Evolutionary conservation across 1,140 invertebrate species (phyloP), one percentile per base, ranked within the genome.

Genomic region (Drosophila ambigua): DNA sequence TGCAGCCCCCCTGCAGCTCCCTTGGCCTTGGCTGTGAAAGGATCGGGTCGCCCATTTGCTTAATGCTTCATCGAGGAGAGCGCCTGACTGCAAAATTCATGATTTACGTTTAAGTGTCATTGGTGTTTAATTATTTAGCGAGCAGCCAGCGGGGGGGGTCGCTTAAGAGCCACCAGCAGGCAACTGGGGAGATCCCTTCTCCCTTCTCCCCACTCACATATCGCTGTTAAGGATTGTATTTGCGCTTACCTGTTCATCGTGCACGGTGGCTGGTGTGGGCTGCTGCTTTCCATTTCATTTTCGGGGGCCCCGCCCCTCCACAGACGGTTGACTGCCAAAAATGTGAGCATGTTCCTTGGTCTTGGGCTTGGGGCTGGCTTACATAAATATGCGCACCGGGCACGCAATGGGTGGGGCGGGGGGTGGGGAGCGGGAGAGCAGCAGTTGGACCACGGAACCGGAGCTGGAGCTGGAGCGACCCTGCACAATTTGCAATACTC

Each of bases 21-120:
- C 49, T 54, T 57, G 61, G 45, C 51, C 45, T 45, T 39, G 35
- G 48, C 16, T 72, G 64, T 75, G 55, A 80, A 80, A 74, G 59
- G n/a, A 64, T 52, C 50, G 39, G 41, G 41, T n/a, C 51, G 45
- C 28, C 46, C 13, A 24, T 52, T 54, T 45, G 41, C 44, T 28
- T 41, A 24, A 23, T 45, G 24, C 11, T 60, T 53, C 49, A 26
- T 52, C 16, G 60, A 39, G 35, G 35, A 39, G 35, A 11, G 35
- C 5, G 26, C 26, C 15, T 53, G 16, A 46, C 55, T 88, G 82
- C 79, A 88, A 88, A 83, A 89, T 89, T 88, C 83, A 88, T 88
- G 83, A 88, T 88, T 88, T 88, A 88, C 83, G 76, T 88, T 88
- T 82, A 89, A 88, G 83, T 88, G 83, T 89, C 83, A 88, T 88